phyloP scores from a whole-genome alignment of 2,888 invertebrate species.

The Pristionchus exspectatus region DNA sequence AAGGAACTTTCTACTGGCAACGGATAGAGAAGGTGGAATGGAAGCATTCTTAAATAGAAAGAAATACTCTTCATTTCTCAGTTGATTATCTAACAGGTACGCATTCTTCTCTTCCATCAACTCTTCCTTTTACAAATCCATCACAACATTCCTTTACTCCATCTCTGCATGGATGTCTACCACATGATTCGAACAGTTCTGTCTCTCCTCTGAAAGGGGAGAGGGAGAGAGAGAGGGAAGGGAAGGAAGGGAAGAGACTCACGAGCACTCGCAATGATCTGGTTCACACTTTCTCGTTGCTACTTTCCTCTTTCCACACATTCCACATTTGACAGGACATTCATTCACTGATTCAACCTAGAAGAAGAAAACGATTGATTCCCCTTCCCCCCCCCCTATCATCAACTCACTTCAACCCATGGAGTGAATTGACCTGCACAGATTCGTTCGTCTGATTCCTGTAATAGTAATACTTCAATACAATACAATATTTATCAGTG shows the following conservation, averaged over 20 bases:
- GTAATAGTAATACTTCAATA: not conserved
- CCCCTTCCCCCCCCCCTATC: not conserved
- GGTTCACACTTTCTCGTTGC: slow-evolving; percentile 20
- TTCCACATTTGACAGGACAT: slow-evolving; percentile 14
- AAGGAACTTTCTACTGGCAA: not conserved
- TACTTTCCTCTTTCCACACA: slow-evolving; percentile 7
- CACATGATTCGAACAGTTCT: not conserved
- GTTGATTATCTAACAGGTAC: not conserved
- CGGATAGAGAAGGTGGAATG: not conserved
- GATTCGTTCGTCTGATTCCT: not conserved
- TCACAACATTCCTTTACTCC: not conserved
- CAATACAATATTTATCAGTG: too few relatives aligned
- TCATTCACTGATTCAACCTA: not conserved
- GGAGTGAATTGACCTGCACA: not conserved
- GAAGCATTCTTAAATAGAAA: not conserved
- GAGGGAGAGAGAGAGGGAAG: not conserved
- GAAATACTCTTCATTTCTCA: not conserved
- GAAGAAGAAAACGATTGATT: not conserved
- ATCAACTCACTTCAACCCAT: not conserved
- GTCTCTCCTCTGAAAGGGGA: slow-evolving; percentile 1
- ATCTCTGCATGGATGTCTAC: not conserved
- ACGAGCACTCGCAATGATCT: slow-evolving; percentile 18
- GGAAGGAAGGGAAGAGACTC: not conserved
- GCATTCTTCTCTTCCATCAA: not conserved
- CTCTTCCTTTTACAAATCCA: not conserved